A percentile compares a stretch with the other conserved stretches of the same genome.
Evolutionary conservation across 1,140 invertebrate genomes (phyloP).

Genomic region (Calliopsis andreniformis): DNA sequence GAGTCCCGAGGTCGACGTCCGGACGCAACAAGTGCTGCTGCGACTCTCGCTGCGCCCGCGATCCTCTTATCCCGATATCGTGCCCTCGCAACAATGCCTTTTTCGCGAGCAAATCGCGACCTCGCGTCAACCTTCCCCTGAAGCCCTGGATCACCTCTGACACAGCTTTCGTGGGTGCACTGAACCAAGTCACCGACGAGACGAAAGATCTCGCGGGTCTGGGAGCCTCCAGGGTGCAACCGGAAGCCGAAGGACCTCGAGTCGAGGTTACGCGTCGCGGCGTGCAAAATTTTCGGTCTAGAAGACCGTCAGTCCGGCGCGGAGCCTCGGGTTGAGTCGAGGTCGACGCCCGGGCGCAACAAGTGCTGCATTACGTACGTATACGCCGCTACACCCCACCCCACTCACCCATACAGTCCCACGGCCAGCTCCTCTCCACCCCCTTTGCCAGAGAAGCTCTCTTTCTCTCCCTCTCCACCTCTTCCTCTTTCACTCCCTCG

Average conservation of each 20-base stretch:
- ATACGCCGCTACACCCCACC: slow-evolving; percentile 36
- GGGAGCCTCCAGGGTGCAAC: neutral
- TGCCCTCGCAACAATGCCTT: slow-evolving; percentile 1
- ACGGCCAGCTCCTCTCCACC: slow-evolving; percentile 30
- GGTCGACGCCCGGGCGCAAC: slow-evolving; percentile 66
- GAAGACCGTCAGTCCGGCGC: slow-evolving; percentile 51
- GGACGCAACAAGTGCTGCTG: slow-evolving; percentile 69
- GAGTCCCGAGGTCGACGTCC: slow-evolving; percentile 68
- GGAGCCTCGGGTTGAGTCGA: slow-evolving; percentile 66
- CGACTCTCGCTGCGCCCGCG: slow-evolving; percentile 41
- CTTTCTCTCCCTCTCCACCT: slow-evolving; percentile 31
- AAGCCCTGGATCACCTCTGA: neutral
- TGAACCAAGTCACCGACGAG: neutral
- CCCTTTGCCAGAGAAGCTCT: slow-evolving; percentile 30
- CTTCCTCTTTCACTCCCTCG: slow-evolving; percentile 32
- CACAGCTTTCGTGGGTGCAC: too few species aligned
- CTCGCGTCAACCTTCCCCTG: neutral
- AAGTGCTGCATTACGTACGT: slow-evolving; percentile 71
- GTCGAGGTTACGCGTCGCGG: slow-evolving; percentile 15
- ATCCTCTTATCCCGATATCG: slow-evolving; percentile 44
- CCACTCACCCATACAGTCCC: slow-evolving; percentile 43
- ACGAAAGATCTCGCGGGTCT: neutral
- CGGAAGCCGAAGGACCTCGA: slow-evolving; percentile 30
- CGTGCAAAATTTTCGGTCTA: slow-evolving; percentile 57
- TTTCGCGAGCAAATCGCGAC: neutral